phyloP scores from a whole-genome alignment of 2,113 vertebrate genomes.

The Hemibagrus wyckioides region DNA sequence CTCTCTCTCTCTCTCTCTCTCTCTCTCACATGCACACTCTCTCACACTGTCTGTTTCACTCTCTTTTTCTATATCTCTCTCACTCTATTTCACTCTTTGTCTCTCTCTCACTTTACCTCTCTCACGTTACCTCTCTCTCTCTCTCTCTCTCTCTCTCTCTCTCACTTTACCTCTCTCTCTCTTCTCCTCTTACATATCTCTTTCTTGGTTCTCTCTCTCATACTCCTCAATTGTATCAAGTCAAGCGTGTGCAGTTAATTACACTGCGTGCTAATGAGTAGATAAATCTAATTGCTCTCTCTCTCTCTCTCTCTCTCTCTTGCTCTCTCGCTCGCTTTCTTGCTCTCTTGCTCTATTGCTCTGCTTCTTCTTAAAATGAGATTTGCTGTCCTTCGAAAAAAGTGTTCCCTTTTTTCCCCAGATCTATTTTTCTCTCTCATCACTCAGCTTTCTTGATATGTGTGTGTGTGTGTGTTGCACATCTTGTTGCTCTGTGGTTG shows the following conservation, averaged over 20 bases:
- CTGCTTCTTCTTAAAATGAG: conserved; percentile 21
- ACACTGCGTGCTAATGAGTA: conserved; percentile 74
- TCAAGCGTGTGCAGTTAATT: conserved; percentile 74
- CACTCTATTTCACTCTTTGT: too few relatives aligned
- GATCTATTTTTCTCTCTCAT: conserved; percentile 29
- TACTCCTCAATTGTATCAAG: conserved; percentile 62
- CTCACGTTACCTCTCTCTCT: too few relatives aligned
- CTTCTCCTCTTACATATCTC: conserved; percentile 26
- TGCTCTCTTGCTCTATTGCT: conserved; percentile 16
- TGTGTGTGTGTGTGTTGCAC: conserved; percentile 15
- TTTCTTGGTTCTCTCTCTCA: conserved; percentile 53
- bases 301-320: conserved; percentile 25
- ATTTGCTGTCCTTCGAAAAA: not conserved
- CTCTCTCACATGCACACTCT: too few relatives aligned
- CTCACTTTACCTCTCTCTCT: conserved; percentile 45
- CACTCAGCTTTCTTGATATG: conserved; percentile 18
- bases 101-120: too few relatives aligned
- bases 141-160: too few relatives aligned
- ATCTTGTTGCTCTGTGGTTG: conserved; percentile 37
- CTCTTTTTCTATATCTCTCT: too few relatives aligned
- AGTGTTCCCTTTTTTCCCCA: conserved; percentile 21
- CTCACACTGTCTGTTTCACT: too few relatives aligned
- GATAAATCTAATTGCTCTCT: conserved; percentile 75
- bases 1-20: too few relatives aligned
- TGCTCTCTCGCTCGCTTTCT: conserved; percentile 19